Conservation (phyloP, 2,797 vertebrate species). For the Acipenser transmontanus region DNA sequence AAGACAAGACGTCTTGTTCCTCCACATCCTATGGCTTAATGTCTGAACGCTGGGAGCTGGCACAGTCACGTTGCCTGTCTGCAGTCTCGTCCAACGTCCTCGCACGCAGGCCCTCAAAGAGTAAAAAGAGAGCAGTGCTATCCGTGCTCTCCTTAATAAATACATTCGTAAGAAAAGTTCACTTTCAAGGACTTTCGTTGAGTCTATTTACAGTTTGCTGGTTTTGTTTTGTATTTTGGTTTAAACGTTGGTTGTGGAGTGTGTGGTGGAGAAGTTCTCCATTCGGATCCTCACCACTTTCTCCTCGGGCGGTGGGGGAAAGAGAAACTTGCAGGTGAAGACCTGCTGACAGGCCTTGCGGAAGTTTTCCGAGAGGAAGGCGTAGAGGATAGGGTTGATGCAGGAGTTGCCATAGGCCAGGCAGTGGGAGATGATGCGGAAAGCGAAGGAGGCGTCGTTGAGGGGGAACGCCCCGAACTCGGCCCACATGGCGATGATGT, state of each 20-base stretch:
- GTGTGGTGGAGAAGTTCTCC: conserved; percentile 69
- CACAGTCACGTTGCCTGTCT: no score
- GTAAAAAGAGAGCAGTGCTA: no score
- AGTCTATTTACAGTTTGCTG: no score
- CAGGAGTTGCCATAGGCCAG: conserved; percentile 76
- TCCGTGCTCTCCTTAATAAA: no score
- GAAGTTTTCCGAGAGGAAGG: conserved; percentile 77
- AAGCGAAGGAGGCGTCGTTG: conserved; percentile 62
- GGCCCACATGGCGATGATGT: conserved; percentile 76
- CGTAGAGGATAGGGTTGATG: conserved; percentile 73
- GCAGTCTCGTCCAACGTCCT: no score
- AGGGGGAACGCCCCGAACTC: conserved; percentile 71
- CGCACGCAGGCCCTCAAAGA: no score
- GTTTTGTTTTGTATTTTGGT: background rate
- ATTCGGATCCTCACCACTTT: conserved; percentile 54
- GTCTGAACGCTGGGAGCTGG: no score
- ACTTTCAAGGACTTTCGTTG: no score
- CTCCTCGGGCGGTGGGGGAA: conserved; percentile 20
- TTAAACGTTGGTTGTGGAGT: conserved; percentile 60
- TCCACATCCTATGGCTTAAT: no score
- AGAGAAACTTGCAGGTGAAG: conserved; percentile 46
- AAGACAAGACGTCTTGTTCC: no score
- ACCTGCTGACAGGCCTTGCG: conserved; percentile 62
- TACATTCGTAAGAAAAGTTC: no score
- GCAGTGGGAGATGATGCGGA: conserved; percentile 70